These are phyloP conservation scores for Prosapia bicincta DNA, from an alignment of 2,888 invertebrate genomes.

Conservation along the genomic window DNA sequence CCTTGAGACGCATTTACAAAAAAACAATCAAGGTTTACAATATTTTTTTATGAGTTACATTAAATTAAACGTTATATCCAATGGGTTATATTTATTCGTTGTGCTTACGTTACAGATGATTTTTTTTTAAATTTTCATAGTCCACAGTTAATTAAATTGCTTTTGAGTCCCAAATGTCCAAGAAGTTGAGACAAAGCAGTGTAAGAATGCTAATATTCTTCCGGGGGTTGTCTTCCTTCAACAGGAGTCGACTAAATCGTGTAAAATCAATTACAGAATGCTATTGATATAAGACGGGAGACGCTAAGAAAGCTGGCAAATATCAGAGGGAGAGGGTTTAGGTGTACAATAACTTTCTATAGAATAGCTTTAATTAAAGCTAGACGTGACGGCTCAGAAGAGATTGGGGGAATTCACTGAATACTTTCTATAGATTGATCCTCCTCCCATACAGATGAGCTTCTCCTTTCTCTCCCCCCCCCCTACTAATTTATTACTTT, in stretches of 20 bases:
- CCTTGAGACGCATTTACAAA: too few species aligned
- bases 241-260: background rate
- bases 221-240: too few species aligned
- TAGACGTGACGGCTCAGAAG: background rate
- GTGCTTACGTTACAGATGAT: too few species aligned
- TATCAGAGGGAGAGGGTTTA: background rate
- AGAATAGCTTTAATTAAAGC: background rate
- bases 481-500: background rate
- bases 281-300: background rate
- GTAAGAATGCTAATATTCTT: too few species aligned
- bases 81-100: too few species aligned
- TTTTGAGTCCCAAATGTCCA: too few species aligned
- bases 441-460: background rate
- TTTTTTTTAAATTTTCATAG: too few species aligned
- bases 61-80: too few species aligned
- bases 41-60: too few species aligned
- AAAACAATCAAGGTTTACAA: too few species aligned
- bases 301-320: background rate
- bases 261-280: background rate
- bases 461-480: background rate
- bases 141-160: too few species aligned
- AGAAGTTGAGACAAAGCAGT: too few species aligned
- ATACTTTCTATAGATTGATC: background rate
- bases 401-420: background rate
- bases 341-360: background rate